phyloP scores from a whole-genome alignment of 23 tunicate genomes.

The Styela plicata region DNA sequence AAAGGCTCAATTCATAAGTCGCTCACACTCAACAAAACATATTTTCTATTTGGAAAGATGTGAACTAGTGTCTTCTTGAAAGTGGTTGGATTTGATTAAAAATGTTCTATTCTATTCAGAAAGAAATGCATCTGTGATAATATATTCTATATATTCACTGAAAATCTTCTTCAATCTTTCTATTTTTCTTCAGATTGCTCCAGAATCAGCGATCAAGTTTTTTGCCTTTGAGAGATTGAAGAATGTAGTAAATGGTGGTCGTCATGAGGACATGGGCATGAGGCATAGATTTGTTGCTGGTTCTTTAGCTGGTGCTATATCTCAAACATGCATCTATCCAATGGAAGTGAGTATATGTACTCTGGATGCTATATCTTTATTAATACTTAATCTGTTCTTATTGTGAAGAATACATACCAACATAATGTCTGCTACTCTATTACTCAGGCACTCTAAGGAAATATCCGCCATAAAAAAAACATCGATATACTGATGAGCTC shows the following conservation, averaged over 20 bases:
- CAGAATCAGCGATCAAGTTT: conserved; percentile 92
- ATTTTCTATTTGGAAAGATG: too few species aligned
- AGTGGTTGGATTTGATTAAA: too few species aligned
- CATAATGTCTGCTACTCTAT: too few species aligned
- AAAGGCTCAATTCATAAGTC: too few species aligned
- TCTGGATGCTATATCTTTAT: neutral
- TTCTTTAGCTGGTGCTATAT: conserved; percentile 84
- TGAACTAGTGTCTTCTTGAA: too few species aligned
- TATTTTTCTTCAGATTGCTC: conserved; percentile 62
- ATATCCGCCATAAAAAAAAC: neutral
- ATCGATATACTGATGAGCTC: too few species aligned
- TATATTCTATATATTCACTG: too few species aligned
- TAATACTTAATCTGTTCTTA: neutral
- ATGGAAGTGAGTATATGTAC: conserved; percentile 62
- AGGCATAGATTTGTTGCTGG: conserved; percentile 82
- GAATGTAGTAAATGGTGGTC: conserved; percentile 42
- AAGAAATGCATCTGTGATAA: too few species aligned
- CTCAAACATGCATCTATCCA: conserved; percentile 93
- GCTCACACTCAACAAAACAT: too few species aligned
- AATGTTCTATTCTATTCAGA: too few species aligned
- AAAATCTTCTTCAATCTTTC: too few species aligned
- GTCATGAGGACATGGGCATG: conserved; percentile 45
- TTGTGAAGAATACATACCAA: neutral
- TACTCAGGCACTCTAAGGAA: too few species aligned
- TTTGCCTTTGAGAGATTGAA: conserved; percentile 84